phyloP scores from a whole-genome alignment of 2,113 vertebrate genomes.

The Odobenus rosmarus region DNA sequence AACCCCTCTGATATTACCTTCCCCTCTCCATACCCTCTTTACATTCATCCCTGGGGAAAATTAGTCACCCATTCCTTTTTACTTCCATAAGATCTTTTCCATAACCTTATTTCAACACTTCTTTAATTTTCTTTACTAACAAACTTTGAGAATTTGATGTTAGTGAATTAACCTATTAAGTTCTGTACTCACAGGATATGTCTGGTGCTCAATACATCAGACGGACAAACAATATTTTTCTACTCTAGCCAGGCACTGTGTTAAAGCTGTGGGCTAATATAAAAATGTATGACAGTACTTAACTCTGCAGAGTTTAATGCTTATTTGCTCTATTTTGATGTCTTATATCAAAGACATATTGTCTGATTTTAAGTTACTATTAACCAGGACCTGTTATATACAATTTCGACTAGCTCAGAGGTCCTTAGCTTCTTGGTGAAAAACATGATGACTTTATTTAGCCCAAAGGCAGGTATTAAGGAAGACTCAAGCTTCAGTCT shows the following conservation, averaged over 20 bases:
- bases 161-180: constrained; percentile 24
- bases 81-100: not conserved
- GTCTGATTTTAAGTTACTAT: constrained; percentile 39
- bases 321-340: not conserved
- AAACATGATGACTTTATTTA: not conserved
- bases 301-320: not conserved
- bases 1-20: not conserved
- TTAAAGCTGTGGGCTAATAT: not conserved
- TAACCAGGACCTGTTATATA: not conserved
- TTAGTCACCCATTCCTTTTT: not conserved
- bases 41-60: not conserved
- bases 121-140: not conserved
- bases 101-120: not conserved
- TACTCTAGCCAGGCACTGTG: not conserved
- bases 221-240: not conserved
- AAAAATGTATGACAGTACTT: not conserved
- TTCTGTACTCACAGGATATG: not conserved
- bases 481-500: not conserved
- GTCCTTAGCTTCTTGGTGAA: not conserved
- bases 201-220: not conserved
- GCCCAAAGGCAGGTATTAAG: not conserved
- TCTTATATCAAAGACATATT: not conserved
- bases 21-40: not conserved
- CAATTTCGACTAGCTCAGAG: constrained; percentile 18
- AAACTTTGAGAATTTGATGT: constrained; percentile 12